These are phyloP conservation scores for Clitarchus hookeri DNA, from an alignment of 2,888 invertebrate species.

Conservation along the genomic window DNA sequence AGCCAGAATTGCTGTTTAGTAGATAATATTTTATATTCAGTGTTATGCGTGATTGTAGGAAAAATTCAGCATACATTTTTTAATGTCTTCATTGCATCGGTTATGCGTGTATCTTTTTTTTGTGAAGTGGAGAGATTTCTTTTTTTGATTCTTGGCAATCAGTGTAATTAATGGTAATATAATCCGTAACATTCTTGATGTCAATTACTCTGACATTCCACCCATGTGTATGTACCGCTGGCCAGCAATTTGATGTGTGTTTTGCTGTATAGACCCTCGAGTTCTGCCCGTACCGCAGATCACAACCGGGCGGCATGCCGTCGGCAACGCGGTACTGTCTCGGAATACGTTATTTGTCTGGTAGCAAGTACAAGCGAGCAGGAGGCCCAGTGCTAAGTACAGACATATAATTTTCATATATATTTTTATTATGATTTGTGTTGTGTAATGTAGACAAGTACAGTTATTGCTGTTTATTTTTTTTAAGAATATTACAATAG, in stretches of 20 bases:
- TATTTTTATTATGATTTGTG: not conserved
- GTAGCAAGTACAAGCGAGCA: not conserved
- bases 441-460: not conserved
- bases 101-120: not conserved
- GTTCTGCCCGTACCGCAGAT: not conserved
- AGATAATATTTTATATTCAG: not conserved
- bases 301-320: too few species aligned
- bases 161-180: not conserved
- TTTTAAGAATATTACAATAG: not conserved
- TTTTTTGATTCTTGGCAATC: conserved; percentile 23
- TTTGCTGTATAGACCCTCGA: not conserved
- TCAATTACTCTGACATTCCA: conserved; percentile 25
- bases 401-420: not conserved
- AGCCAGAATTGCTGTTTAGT: not conserved
- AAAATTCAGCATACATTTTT: not conserved
- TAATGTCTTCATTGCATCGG: not conserved
- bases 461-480: not conserved
- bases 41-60: not conserved
- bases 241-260: not conserved
- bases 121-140: not conserved
- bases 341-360: conserved; percentile 20
- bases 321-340: conserved; percentile 2
- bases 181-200: conserved; percentile 15
- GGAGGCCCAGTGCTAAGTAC: not conserved
- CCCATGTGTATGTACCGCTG: conserved; percentile 5